phyloP scores from a whole-genome alignment of 2,888 invertebrate genomes.

The Cremastobaeus sp. region DNA sequence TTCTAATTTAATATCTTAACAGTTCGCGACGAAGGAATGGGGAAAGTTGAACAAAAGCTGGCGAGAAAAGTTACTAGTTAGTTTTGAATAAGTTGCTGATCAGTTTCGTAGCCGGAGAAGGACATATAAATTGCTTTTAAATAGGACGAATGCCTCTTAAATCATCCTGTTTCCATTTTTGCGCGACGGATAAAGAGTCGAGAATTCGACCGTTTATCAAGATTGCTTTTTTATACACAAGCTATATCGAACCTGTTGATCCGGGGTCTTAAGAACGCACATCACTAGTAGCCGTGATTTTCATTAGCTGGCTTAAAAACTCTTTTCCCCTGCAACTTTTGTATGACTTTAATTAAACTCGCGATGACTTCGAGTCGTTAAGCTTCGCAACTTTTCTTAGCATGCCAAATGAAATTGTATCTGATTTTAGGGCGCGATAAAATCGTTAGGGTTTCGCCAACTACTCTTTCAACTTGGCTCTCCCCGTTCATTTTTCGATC shows the following conservation, averaged over 20 bases:
- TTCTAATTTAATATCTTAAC: too few species aligned
- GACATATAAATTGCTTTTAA: slow-evolving; percentile 4
- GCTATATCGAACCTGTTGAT: slow-evolving; percentile 58
- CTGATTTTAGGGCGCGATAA: slow-evolving; percentile 60
- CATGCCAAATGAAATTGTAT: slow-evolving; percentile 57
- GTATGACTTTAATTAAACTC: slow-evolving; percentile 61
- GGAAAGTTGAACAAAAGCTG: not conserved
- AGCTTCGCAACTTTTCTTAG: slow-evolving; percentile 53
- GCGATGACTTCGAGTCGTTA: slow-evolving; percentile 56
- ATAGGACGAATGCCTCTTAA: not conserved
- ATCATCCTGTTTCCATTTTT: slow-evolving; percentile 5
- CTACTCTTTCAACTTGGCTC: slow-evolving; percentile 40
- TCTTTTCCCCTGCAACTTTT: slow-evolving; percentile 36
- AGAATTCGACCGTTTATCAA: slow-evolving; percentile 30
- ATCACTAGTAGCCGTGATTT: slow-evolving; percentile 39
- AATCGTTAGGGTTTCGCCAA: slow-evolving; percentile 57
- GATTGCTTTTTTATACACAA: slow-evolving; percentile 27
- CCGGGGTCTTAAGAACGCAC: slow-evolving; percentile 36
- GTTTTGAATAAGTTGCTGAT: slow-evolving; percentile 4
- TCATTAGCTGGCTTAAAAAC: slow-evolving; percentile 56
- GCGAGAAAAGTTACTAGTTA: slow-evolving; percentile 5
- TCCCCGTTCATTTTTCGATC: slow-evolving; percentile 52
- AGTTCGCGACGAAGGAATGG: not conserved
- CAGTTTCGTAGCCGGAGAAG: not conserved
- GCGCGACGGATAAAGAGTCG: slow-evolving; percentile 1